Evolutionary conservation across 2,797 vertebrate species (phyloP).

Genomic region (Holocentrus rufus): DNA sequence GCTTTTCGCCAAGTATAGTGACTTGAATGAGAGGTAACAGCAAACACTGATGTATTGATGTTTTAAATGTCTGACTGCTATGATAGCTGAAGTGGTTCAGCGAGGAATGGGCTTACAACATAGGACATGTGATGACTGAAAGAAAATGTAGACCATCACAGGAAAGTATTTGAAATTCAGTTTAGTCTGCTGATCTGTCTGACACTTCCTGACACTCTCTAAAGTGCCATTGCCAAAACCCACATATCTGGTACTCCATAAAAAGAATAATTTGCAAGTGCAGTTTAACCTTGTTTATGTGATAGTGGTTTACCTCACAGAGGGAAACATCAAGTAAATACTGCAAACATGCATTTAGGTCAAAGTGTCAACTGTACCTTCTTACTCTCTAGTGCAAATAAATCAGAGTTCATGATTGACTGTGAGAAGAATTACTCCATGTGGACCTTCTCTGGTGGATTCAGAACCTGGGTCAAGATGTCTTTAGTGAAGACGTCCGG

Average conservation of each 20-base stretch:
- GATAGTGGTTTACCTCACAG: neutral
- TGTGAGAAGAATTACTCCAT: constrained; percentile 95
- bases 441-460: constrained; percentile 98
- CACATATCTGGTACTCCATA: neutral
- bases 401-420: constrained; percentile 89
- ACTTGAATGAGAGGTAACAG: constrained; percentile 86
- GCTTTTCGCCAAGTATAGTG: constrained; percentile 91
- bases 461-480: constrained; percentile 99
- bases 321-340: neutral
- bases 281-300: neutral
- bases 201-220: neutral
- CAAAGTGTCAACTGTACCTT: constrained; percentile 7
- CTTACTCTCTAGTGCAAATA: constrained; percentile 80
- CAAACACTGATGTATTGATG: neutral
- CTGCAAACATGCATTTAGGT: too few relatives aligned
- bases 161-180: too few relatives aligned
- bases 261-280: neutral
- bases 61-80: neutral
- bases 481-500: constrained; percentile 93
- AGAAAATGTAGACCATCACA: too few relatives aligned
- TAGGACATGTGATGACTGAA: too few relatives aligned
- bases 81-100: neutral
- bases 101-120: neutral
- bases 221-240: too few relatives aligned
- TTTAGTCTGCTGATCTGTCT: too few relatives aligned